Conservation (phyloP, 2,797 vertebrate species). For the Schizopygopsis malacanthus region DNA sequence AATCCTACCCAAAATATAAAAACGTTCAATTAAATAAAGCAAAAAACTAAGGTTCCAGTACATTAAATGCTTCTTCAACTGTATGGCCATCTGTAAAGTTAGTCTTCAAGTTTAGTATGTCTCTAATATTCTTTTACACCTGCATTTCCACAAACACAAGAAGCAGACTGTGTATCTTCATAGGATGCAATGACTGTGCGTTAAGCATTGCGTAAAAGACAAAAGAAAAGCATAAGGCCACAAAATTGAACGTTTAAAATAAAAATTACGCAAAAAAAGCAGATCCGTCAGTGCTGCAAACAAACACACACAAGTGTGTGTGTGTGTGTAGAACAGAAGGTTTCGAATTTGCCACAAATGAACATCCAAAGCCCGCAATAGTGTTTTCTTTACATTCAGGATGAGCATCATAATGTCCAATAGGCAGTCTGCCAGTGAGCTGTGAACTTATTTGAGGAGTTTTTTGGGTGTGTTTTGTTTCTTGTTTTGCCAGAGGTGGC, state of each 20-base stretch:
- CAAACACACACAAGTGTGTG: slow-evolving; percentile 62
- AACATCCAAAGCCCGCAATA: slow-evolving; percentile 66
- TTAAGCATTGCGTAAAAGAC: slow-evolving; percentile 71
- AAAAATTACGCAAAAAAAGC: slow-evolving; percentile 66
- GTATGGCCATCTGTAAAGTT: slow-evolving; percentile 62
- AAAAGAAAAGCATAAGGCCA: slow-evolving; percentile 89
- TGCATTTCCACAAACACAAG: slow-evolving; percentile 52
- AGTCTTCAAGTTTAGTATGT: slow-evolving; percentile 65
- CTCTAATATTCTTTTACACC: slow-evolving; percentile 70
- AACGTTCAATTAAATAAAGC: slow-evolving; percentile 66
- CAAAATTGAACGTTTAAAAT: slow-evolving; percentile 76
- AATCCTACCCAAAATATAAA: slow-evolving; percentile 71
- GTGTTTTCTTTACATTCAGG: slow-evolving; percentile 85
- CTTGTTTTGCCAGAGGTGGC: slow-evolving; percentile 96
- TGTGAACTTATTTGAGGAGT: slow-evolving; percentile 68
- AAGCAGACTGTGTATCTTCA: slow-evolving; percentile 45
- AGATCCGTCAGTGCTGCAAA: slow-evolving; percentile 56
- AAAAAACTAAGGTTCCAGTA: slow-evolving; percentile 67
- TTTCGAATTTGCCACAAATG: slow-evolving; percentile 58
- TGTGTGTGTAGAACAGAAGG: slow-evolving; percentile 15
- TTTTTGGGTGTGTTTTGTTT: slow-evolving; percentile 93
- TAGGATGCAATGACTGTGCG: slow-evolving; percentile 46
- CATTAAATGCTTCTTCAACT: slow-evolving; percentile 55
- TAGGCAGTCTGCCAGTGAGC: slow-evolving; percentile 15
- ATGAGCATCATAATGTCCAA: slow-evolving; percentile 76